Base-by-base conservation (phyloP, 2,888 invertebrate species). In the Hypomecis atomaria region DNA sequence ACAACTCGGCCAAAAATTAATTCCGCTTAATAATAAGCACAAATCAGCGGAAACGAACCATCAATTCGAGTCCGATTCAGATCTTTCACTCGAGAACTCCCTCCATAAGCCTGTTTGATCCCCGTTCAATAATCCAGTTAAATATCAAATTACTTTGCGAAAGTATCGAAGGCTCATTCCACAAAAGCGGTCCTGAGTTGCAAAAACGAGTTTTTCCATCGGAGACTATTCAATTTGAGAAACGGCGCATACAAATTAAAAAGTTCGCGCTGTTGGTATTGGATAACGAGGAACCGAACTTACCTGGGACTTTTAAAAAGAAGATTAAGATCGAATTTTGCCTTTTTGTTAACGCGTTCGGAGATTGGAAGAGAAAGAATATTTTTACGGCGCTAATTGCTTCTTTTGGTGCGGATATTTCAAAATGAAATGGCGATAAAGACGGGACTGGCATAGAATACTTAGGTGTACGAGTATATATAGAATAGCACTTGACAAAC, bases 181-280 rank as follows among this genome's bases (percentile, higher is more conserved):
- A 53, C 53, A 57, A 60, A 64, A 64, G 64, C 58, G 58, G 34
- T 60, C 57, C 53, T 48, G 57, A 65, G 57, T 54, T 57, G 60
- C 60, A 60, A 57, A 65, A 65, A 57, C 53, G 60, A 59, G 63
- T 53, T 60, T 57, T 54, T 53, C 43, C 59, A 38, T 37, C 55
- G 57, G 49, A 64, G 67, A 61, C 63, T 61, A 61, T 67, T 55
- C 63, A 66, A 66, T 66, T 62, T 66, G 59, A 62, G 44, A 52
- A 59, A 61, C 55, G 58, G 61, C 40, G 59, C 55, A 62, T 66
- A 66, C 66, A 66, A 66, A 66, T 66, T 66, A 62, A 62, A 66
- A 66, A 66, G 59, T 60, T 62, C 57, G 7, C 54, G 59, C 38
- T 33, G 40, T 47, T 54, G 45, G n/a, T 43, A 62, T 66, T 62